Base-by-base conservation (phyloP, 2,888 invertebrate genomes). In the Netelia inedita region DNA sequence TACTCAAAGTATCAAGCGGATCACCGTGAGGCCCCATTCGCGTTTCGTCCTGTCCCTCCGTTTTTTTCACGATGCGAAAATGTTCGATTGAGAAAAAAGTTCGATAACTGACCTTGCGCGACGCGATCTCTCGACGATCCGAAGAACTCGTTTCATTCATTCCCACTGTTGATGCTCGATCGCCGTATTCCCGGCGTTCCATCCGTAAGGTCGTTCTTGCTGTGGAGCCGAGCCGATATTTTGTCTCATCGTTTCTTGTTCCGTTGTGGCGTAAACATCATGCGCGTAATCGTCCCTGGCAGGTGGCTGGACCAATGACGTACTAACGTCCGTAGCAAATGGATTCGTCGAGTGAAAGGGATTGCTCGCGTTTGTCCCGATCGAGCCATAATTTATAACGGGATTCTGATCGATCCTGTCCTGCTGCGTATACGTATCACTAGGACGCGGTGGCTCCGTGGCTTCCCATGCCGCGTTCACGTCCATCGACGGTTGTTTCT, bases 261-360 rank as follows among this genome's bases (percentile, higher is more conserved):
- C 69, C 0, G 50, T 71, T 0, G 82, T 46, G 1, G 78, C 53
- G 28, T 85, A 85, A 86, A 95, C 95, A 87, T 95, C 94, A 86
- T 94, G 94, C 89, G 94, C 87, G 93, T 94, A 90, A 85, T 94
- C 89, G 91, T 95, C 95, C 88, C 95, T 95, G 75, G 95, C 86
- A 2, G 93, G 90, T 16, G 94, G 94, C 74, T 94, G 93, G 1
- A 94, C 93, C 82, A 91, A 79, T 11, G 91, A 89, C 16, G 93
- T 87, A 75, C 88, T 93, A 2, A 93, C 86, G 69, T 91, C 92
- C 74, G 86, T 91, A 72, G 89, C 91, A 80, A 94, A 94, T 11
- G 93, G 93, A 87, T 94, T 94, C 69, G 93, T 93, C 86, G 93
- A 92, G 74, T 85, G 86, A 76, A 89, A 89, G 35, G 89, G 88